phyloP scores from a whole-genome alignment of 2,113 vertebrate species.

The Indicator maculatus region DNA sequence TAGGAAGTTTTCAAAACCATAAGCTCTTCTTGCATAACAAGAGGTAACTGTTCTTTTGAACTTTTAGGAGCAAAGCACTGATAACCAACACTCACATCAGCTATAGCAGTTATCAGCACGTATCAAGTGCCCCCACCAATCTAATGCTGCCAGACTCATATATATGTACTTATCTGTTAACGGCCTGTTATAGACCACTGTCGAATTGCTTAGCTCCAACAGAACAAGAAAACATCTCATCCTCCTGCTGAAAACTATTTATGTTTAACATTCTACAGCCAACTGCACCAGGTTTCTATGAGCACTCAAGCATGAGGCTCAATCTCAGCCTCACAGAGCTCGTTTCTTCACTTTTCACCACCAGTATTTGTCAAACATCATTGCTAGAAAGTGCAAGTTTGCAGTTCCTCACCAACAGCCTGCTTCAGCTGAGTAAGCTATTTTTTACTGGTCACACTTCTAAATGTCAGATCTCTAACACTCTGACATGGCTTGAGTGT shows the following conservation, averaged over 20 bases:
- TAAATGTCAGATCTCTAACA: background rate
- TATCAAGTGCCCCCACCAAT: background rate
- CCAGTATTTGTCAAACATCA: background rate
- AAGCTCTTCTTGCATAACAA: background rate
- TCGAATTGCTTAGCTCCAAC: background rate
- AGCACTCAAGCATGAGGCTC: background rate
- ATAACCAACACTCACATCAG: background rate
- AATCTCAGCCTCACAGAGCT: background rate
- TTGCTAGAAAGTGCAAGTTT: background rate
- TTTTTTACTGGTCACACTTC: slow-evolving; percentile 1
- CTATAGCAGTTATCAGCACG: background rate
- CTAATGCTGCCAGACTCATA: background rate
- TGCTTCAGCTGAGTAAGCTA: background rate
- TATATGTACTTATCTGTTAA: background rate
- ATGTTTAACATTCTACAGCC: background rate
- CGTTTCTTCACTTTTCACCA: background rate
- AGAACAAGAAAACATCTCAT: background rate
- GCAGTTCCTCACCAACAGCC: background rate
- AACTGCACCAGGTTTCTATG: background rate
- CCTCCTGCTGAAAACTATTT: background rate
- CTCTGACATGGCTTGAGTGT: background rate
- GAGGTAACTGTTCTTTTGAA: background rate
- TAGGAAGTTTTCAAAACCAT: background rate
- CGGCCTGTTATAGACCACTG: background rate
- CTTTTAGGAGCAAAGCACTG: background rate